Evolutionary conservation across 2,888 invertebrate genomes (phyloP).

Genomic region (Dolichomitus sp.): DNA sequence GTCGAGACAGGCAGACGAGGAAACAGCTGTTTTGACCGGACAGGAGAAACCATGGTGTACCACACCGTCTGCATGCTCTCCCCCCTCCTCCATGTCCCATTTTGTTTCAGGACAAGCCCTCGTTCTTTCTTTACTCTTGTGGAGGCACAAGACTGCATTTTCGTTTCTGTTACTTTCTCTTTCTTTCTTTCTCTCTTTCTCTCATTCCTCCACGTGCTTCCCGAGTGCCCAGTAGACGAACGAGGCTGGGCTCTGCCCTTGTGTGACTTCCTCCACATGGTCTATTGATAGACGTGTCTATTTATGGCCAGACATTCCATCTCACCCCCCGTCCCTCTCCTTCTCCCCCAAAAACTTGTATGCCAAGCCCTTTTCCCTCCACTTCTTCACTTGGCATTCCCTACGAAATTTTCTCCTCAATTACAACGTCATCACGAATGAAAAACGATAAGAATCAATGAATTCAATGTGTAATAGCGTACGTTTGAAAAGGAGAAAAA

Average conservation of each 20-base stretch:
- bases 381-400: slow-evolving; percentile 3
- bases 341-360: slow-evolving; percentile 19
- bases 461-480: slow-evolving; percentile 3
- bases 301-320: slow-evolving; percentile 42
- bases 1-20: neutral
- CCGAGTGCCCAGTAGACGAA: neutral
- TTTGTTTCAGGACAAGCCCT: slow-evolving; percentile 40
- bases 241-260: slow-evolving; percentile 41
- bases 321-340: neutral
- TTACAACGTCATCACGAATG: neutral
- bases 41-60: neutral
- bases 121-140: neutral
- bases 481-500: neutral
- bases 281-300: slow-evolving; percentile 62
- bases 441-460: slow-evolving; percentile 8
- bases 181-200: neutral
- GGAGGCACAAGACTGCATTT: neutral
- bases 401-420: neutral
- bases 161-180: neutral
- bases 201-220: slow-evolving; percentile 6
- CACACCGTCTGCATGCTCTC: slow-evolving; percentile 3
- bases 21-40: slow-evolving; percentile 51
- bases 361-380: slow-evolving; percentile 25
- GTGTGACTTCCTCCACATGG: slow-evolving; percentile 36
- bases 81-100: slow-evolving; percentile 15